phyloP scores from a whole-genome alignment of 2,113 vertebrate species.

The Murina feae region DNA sequence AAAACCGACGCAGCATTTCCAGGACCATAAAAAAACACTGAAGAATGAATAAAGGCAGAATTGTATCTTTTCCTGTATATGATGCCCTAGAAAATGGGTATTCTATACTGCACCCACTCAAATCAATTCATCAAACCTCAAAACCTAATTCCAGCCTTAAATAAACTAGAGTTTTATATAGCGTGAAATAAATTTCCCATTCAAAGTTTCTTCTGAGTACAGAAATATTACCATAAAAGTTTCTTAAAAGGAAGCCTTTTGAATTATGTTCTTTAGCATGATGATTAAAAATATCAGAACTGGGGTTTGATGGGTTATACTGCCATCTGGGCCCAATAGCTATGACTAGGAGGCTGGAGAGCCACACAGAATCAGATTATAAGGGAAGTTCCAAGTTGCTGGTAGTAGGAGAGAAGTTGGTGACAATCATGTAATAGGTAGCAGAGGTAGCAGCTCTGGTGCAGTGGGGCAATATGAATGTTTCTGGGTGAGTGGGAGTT shows the following conservation, averaged over 20 bases:
- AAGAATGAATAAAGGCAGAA: constrained; percentile 37
- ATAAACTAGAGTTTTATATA: constrained; percentile 32
- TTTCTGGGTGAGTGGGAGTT: neutral
- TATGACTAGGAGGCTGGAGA: neutral
- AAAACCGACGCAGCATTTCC: constrained; percentile 60
- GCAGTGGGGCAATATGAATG: neutral
- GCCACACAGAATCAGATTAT: accelerated
- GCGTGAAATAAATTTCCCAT: neutral
- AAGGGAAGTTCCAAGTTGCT: neutral
- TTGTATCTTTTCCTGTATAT: neutral
- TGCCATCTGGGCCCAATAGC: neutral
- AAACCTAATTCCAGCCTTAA: constrained; percentile 23
- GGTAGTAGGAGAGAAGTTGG: neutral
- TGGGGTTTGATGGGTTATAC: neutral
- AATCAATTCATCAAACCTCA: constrained; percentile 26
- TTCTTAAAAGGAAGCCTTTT: neutral
- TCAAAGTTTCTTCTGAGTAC: neutral
- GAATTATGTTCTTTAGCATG: neutral
- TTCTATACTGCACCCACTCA: neutral
- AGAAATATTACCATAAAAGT: neutral
- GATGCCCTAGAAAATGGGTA: constrained; percentile 1
- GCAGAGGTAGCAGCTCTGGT: accelerated
- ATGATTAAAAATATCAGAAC: neutral
- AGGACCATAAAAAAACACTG: constrained; percentile 45
- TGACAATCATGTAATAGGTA: neutral